A percentile compares a stretch with the other conserved stretches of the same genome.
Evolutionary conservation across 2,888 invertebrate species (phyloP).

Genomic region (Noctua comes): DNA sequence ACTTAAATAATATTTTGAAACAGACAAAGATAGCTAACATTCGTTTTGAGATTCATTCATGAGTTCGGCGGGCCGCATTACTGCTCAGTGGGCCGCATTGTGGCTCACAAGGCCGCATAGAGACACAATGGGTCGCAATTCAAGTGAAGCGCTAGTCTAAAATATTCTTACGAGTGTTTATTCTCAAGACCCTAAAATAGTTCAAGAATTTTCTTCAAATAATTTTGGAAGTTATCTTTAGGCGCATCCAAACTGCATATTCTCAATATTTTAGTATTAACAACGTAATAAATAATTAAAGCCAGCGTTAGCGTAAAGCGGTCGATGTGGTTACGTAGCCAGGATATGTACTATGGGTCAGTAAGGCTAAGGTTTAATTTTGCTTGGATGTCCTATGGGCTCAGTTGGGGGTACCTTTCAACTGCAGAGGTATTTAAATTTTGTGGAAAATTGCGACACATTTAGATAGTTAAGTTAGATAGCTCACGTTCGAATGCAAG

Average conservation of each 20-base stretch:
- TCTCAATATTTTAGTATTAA: constrained; percentile 27
- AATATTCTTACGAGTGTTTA: constrained; percentile 19
- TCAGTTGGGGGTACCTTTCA: background rate
- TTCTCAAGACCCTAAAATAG: background rate
- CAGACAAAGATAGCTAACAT: constrained; percentile 2
- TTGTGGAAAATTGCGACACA: background rate
- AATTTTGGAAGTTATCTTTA: constrained; percentile 34
- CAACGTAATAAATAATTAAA: constrained; percentile 56
- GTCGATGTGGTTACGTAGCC: constrained; percentile 46
- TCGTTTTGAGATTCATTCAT: constrained; percentile 22
- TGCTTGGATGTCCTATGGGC: background rate
- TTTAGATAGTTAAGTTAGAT: background rate
- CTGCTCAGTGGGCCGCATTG: background rate
- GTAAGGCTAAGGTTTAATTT: background rate
- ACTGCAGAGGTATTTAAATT: background rate
- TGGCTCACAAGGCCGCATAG: background rate
- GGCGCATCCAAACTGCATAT: constrained; percentile 37
- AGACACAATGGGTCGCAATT: background rate
- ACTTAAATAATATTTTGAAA: constrained; percentile 13
- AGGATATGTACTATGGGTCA: constrained; percentile 27
- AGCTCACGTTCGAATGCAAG: background rate
- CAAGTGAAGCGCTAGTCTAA: background rate
- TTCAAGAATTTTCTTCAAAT: constrained; percentile 1
- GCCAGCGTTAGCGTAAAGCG: constrained; percentile 63
- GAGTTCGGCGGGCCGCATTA: background rate